These are phyloP conservation scores for Cydia splendana DNA, from an alignment of 1,140 invertebrate species.

Conservation along the genomic window DNA sequence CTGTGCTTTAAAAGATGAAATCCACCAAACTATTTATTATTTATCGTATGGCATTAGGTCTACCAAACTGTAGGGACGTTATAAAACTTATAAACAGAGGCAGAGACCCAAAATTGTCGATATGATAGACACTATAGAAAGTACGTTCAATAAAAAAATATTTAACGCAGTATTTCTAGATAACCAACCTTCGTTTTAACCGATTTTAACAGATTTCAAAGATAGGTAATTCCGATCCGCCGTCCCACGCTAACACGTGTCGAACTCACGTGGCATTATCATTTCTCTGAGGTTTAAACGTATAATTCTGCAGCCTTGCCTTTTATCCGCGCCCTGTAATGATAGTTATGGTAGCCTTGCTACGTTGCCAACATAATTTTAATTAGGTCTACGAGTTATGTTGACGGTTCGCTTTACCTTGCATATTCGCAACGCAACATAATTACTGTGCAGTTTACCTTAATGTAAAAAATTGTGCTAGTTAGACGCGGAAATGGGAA, in stretches of 20 bases:
- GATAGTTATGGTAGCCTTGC: constrained; percentile 3
- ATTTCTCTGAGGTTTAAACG: neutral
- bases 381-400: constrained; percentile 15
- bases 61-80: too few relatives aligned
- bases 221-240: too few relatives aligned
- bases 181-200: too few relatives aligned
- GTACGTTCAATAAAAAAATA: too few relatives aligned
- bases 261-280: neutral
- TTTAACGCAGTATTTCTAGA: too few relatives aligned
- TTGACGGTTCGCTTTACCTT: constrained; percentile 11
- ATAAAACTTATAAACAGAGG: too few relatives aligned
- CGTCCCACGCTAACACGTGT: too few relatives aligned
- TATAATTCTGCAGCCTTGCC: neutral
- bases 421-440: neutral
- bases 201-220: neutral
- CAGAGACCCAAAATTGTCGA: too few relatives aligned
- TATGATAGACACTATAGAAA: too few relatives aligned
- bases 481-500: neutral
- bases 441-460: neutral
- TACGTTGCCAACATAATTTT: neutral
- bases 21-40: too few relatives aligned
- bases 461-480: neutral
- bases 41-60: too few relatives aligned
- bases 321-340: neutral
- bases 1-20: too few relatives aligned